Conservation (phyloP, 1,140 invertebrate species). For the Frieseomelitta varia region DNA sequence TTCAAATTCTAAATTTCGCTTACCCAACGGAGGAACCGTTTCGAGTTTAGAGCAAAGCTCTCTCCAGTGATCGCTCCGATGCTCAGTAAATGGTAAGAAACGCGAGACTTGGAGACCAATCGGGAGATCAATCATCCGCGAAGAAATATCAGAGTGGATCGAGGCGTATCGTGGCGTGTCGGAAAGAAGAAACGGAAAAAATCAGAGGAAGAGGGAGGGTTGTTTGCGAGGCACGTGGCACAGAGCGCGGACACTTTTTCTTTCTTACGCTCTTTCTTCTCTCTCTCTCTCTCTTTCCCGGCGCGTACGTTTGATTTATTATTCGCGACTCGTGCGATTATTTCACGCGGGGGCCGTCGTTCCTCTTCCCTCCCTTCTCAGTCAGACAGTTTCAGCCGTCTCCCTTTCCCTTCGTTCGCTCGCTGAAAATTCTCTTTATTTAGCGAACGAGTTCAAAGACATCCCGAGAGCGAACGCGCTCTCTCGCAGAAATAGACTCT, state of each 20-base stretch:
- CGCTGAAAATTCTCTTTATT: conserved; percentile 68
- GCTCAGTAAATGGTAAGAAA: no score
- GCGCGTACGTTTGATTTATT: conserved; percentile 66
- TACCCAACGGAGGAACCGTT: no score
- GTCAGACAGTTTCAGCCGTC: neutral
- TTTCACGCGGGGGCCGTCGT: conserved; percentile 51
- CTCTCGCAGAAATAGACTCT: conserved; percentile 73
- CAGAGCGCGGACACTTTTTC: conserved; percentile 30
- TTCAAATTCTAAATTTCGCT: no score
- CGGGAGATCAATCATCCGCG: neutral
- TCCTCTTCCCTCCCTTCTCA: neutral
- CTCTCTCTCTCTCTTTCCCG: neutral
- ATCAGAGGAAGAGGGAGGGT: neutral
- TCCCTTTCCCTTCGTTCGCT: conserved; percentile 6
- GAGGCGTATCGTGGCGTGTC: no score
- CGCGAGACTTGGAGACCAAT: no score
- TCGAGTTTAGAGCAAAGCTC: no score
- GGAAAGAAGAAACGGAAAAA: neutral
- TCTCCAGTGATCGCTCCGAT: no score
- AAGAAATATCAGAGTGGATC: neutral
- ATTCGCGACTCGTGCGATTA: conserved; percentile 59
- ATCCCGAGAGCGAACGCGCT: conserved; percentile 72
- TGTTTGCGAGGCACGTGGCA: conserved; percentile 46
- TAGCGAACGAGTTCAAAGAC: conserved; percentile 76
- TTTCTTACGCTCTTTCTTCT: conserved; percentile 23